Evolutionary conservation across 2,888 invertebrate species (phyloP), one percentile per base, ranked within the genome.

Genomic region (Meliscaeva auricollis): DNA sequence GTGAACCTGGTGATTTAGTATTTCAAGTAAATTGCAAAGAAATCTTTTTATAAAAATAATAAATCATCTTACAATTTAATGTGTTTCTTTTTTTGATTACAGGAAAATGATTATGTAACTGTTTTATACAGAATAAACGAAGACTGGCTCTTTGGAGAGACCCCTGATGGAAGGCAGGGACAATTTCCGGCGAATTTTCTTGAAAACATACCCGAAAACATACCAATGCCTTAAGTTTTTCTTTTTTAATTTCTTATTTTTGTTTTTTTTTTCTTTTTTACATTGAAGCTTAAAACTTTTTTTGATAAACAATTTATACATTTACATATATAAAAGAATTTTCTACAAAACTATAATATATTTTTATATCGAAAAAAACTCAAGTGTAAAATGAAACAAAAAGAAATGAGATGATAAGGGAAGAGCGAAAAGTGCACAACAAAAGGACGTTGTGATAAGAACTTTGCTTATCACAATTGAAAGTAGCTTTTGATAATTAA

Each of bases 101-200:
- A 94, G 94, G 94, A 94, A 90, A 94, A 94, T 77, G 94, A 94
- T 88, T 91, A 93, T 82, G 94, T 97, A 62, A 93, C 92, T 64
- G 94, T 97, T 73, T 92, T 95, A 50, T 94, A 94, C 87, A 94
- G 94, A 92, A 93, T 96, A 88, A 96, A 95, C 89, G 94, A 95
- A 66, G 96, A 96, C 88, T 97, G 97, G 97, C 94, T 96, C 77
- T 96, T 94, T 89, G 97, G 97, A 15, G 95, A 95, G 90, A 94
- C 94, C 87, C 44, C 46, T 64, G 93, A 94, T 79, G 95, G 94
- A 38, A 91, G 92, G 85, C 94, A 92, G 89, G 97, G 97, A 87
- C 96, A 96, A 90, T 97, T 97, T 92, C 97, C 97, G 72, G 93
- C 94, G 32, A 96, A 95, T 93, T 96, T 96, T 91, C 95, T 96